Conservation (phyloP, 2,888 invertebrate species). For the Eremobia ochroleuca region DNA sequence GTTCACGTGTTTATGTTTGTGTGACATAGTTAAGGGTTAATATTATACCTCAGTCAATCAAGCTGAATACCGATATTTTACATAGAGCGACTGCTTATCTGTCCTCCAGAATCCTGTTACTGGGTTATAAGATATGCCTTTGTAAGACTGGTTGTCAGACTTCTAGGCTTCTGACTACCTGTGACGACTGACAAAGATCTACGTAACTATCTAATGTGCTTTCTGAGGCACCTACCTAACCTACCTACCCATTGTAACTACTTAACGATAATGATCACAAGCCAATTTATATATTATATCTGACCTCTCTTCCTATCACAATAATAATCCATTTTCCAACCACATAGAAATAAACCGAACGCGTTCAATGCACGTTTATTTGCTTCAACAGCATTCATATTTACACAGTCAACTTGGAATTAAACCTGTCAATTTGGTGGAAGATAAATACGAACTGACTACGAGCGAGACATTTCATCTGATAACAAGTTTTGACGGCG, state of each 20-base stretch:
- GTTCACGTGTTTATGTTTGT: background rate
- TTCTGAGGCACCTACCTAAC: too few relatives aligned
- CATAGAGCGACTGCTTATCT: background rate
- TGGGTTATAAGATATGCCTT: background rate
- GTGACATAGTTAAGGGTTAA: background rate
- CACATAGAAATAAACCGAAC: conserved; percentile 4
- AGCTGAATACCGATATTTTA: background rate
- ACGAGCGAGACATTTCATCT: conserved; percentile 48
- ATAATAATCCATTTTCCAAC: background rate
- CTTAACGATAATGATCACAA: background rate
- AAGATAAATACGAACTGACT: conserved; percentile 54
- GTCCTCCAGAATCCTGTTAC: background rate
- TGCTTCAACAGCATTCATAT: conserved; percentile 20
- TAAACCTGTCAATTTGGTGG: conserved; percentile 47
- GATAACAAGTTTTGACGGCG: conserved; percentile 63
- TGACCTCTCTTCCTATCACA: background rate
- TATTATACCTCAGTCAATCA: background rate
- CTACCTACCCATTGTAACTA: background rate
- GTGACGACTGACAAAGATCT: background rate
- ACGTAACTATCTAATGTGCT: background rate
- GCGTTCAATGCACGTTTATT: conserved; percentile 1
- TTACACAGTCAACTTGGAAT: conserved; percentile 42
- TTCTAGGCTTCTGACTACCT: background rate
- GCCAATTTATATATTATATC: too few relatives aligned
- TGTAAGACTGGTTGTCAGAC: background rate